Evolutionary conservation across 2,888 invertebrate genomes (phyloP), one percentile per base, ranked within the genome.

Genomic region (Eupithecia subumbrata): DNA sequence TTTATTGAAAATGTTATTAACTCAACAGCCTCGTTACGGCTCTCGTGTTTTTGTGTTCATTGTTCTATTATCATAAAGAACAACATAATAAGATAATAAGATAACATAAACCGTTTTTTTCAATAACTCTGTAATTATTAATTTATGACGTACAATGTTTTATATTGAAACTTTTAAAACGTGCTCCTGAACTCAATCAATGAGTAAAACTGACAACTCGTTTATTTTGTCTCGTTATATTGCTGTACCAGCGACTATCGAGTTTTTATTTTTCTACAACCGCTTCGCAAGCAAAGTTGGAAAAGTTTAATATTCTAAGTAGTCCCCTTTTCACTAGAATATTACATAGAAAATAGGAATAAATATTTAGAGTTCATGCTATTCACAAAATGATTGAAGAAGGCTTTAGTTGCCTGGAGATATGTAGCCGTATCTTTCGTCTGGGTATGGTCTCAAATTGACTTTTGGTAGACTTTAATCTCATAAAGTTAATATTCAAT

Each of bases 401-500:
- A n/a, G 22, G n/a, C 18, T 56, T 22, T 22, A 4, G 11, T n/a
- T n/a, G 52, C 60, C 12, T 25, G 60, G 25, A 60, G 12, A 14
- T 60, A 12, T 60, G 56, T 22, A 22, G 22, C 22, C 12, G 12
- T 56, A 56, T 22, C 22, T 4, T 56, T 56, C 56, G 56, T 56
- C 22, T 4, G 11, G 5, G 12, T 22, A 22, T 5, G 30, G 34
- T 34, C 30, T 34, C 14, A 34, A 30, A 34, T 34, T 34, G 34
- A 64, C 18, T 18, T 64, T 64, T 34, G 1, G 22, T 16, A 43
- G 37, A 43, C 43, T 22, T 11, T 25, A 80, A 69, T 70, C 40
- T 76, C 77, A 80, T 76, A 76, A 78, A 67, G 94, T 94, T 92
- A 93, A 94, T 93, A 93, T 92, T 91, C 88, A 84, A 92, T 91